These are phyloP conservation scores for Mycogona germanica DNA, from an alignment of 2,888 invertebrate species.

Conservation along the genomic window DNA sequence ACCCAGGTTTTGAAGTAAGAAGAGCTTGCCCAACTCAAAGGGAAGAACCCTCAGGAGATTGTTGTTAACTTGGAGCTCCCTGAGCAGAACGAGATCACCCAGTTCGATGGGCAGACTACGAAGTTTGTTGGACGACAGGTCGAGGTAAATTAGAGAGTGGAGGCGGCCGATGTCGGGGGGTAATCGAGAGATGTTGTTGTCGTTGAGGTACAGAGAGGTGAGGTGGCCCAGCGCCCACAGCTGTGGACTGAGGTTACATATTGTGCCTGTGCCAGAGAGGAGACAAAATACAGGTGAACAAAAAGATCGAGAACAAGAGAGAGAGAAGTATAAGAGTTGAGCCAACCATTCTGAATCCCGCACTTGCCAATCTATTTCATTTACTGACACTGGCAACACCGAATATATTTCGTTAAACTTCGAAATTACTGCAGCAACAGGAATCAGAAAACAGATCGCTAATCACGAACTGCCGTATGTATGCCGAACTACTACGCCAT, in stretches of 20 bases:
- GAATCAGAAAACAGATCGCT: too few relatives aligned
- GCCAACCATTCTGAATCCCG: too few relatives aligned
- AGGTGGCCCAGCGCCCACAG: slow-evolving; percentile 85
- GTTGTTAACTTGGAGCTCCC: slow-evolving; percentile 87
- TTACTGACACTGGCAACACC: too few relatives aligned
- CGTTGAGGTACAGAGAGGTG: slow-evolving; percentile 88
- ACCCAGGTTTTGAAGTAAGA: slow-evolving; percentile 87
- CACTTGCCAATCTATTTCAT: too few relatives aligned
- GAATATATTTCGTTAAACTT: too few relatives aligned
- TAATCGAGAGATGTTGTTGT: slow-evolving; percentile 82
- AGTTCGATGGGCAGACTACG: slow-evolving; percentile 89
- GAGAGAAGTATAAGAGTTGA: too few relatives aligned
- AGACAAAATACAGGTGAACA: slow-evolving; percentile 19
- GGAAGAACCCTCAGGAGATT: slow-evolving; percentile 89
- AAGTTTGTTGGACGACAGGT: slow-evolving; percentile 89
- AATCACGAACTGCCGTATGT: too few relatives aligned
- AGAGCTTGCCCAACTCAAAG: slow-evolving; percentile 93
- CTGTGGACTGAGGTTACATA: slow-evolving; percentile 83
- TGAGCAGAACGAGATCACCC: slow-evolving; percentile 89
- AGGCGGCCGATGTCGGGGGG: slow-evolving; percentile 83
- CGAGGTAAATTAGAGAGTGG: slow-evolving; percentile 70
- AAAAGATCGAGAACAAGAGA: too few relatives aligned
- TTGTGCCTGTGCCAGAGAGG: slow-evolving; percentile 82
- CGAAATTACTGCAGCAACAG: too few relatives aligned
- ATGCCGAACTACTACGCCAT: too few relatives aligned